Conservation (phyloP, 2,888 invertebrate genomes). For the Meloe dianella region DNA sequence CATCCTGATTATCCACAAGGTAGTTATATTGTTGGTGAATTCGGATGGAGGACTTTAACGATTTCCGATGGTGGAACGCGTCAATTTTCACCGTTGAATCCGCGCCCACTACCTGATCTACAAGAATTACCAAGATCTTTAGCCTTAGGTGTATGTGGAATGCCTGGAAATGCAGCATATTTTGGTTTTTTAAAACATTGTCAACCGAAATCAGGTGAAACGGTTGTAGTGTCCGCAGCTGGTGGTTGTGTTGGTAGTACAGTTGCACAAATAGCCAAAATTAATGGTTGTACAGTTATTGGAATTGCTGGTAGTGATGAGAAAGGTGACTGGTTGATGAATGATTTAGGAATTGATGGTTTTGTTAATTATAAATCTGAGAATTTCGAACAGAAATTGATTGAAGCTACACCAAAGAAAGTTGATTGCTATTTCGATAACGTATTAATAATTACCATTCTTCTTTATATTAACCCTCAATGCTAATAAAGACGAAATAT, state of each 20-base stretch:
- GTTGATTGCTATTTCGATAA: constrained; percentile 79
- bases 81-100: constrained; percentile 63
- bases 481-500: not conserved
- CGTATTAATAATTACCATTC: constrained; percentile 56
- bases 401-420: constrained; percentile 69
- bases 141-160: constrained; percentile 69
- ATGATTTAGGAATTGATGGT: constrained; percentile 69
- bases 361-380: constrained; percentile 74
- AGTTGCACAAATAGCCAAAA: constrained; percentile 79
- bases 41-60: constrained; percentile 73
- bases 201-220: constrained; percentile 72
- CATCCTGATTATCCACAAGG: constrained; percentile 70
- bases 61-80: constrained; percentile 57
- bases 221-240: constrained; percentile 74
- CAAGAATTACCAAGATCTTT: constrained; percentile 66
- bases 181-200: constrained; percentile 75
- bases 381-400: constrained; percentile 62
- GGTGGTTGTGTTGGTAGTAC: constrained; percentile 79
- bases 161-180: constrained; percentile 77
- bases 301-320: constrained; percentile 75
- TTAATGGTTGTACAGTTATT: constrained; percentile 71
- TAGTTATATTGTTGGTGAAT: constrained; percentile 65
- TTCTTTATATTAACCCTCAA: too few relatives aligned
- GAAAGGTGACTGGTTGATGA: constrained; percentile 71
- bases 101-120: constrained; percentile 62